These are phyloP conservation scores for Acrocyrtus sp. DNA, from an alignment of 2,888 invertebrate genomes.

Conservation along the genomic window DNA sequence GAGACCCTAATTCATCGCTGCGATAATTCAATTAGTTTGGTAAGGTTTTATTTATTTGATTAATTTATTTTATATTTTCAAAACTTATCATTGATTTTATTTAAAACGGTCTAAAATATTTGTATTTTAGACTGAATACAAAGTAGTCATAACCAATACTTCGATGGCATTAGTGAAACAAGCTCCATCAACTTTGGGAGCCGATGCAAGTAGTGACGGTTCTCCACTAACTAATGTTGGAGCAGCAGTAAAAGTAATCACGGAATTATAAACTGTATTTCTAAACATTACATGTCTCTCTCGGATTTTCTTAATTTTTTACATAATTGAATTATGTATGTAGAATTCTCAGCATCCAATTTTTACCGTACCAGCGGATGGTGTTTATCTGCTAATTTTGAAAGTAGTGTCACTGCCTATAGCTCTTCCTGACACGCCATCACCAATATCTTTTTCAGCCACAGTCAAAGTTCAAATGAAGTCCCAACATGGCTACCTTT, in stretches of 20 bases:
- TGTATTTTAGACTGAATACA: conserved; percentile 36
- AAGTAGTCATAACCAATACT: conserved; percentile 17
- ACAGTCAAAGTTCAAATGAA: conserved; percentile 78
- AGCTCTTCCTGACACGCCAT: neutral
- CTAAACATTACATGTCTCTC: too few species aligned
- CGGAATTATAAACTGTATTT: too few species aligned
- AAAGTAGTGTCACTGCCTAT: conserved; percentile 67
- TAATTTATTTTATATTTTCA: neutral
- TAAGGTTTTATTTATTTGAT: conserved; percentile 29
- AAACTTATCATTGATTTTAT: neutral
- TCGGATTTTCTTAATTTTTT: too few species aligned
- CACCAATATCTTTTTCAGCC: conserved; percentile 69
- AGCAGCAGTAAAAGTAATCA: conserved; percentile 3
- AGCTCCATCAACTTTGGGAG: neutral
- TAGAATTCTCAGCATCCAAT: conserved; percentile 68
- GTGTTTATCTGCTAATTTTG: conserved; percentile 76
- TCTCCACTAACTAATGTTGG: neutral
- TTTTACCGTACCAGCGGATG: conserved; percentile 74
- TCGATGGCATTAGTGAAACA: conserved; percentile 17
- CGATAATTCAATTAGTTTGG: conserved; percentile 57
- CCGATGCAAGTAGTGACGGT: neutral
- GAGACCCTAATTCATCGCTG: conserved; percentile 45
- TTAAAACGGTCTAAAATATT: neutral
- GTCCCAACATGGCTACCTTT: conserved; percentile 82
- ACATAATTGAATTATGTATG: neutral